These are phyloP conservation scores for Neodiprion lecontei DNA, from an alignment of 1,140 invertebrate genomes.

Conservation along the genomic window DNA sequence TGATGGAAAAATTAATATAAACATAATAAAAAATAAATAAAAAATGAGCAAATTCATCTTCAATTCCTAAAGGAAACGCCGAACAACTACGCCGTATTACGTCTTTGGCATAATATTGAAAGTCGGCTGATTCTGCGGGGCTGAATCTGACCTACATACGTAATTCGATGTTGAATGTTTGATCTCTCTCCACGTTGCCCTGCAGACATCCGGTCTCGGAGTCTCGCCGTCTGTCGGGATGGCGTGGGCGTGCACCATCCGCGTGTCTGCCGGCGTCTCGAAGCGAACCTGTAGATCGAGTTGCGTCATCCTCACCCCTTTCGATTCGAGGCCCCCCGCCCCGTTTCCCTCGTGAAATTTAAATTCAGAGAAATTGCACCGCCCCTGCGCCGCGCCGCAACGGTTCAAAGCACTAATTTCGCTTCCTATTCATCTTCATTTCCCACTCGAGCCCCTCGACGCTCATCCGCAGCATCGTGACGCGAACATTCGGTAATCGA, in stretches of 20 bases:
- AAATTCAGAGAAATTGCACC: too few species aligned
- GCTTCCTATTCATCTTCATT: neutral
- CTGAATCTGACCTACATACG: too few species aligned
- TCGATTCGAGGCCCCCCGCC: neutral
- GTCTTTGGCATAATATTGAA: too few species aligned
- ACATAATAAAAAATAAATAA: too few species aligned
- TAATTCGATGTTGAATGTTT: neutral
- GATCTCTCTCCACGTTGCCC: neutral
- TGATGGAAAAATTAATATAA: too few species aligned
- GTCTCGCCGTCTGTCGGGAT: neutral
- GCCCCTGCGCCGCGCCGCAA: too few species aligned
- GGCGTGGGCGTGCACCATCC: neutral
- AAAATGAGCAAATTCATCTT: too few species aligned
- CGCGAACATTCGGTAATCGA: neutral
- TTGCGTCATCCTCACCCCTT: neutral
- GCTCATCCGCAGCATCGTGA: neutral
- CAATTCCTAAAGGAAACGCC: too few species aligned
- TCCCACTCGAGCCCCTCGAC: neutral
- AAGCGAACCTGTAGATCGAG: neutral
- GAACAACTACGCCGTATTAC: too few species aligned
- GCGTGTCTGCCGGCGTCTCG: neutral
- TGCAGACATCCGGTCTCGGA: neutral
- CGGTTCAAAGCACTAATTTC: too few species aligned
- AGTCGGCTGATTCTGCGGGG: too few species aligned
- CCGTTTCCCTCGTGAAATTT: too few species aligned